Evolutionary conservation across 2,888 invertebrate genomes (phyloP), one percentile per base, ranked within the genome.

Genomic region (Tachina grossa): DNA sequence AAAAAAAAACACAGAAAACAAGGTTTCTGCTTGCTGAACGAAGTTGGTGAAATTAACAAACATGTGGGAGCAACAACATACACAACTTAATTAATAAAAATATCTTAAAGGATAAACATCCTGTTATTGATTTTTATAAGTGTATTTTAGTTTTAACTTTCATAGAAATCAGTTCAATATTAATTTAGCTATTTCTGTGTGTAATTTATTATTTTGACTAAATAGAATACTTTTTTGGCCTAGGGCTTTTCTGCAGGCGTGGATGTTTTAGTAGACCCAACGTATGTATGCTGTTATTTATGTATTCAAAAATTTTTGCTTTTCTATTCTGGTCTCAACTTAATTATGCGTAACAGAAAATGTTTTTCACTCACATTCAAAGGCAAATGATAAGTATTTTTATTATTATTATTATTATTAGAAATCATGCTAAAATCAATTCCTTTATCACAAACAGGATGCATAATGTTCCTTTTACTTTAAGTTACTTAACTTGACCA

Each of bases 261-360:
- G 76, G 76, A 49, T 79, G 83, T 68, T 85, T 71, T 16, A 51
- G 47, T 49, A 71, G n/a, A 47, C 47, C 45, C 39, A 14, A 53
- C 11, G 10, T 41, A 76, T 14, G 10, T 41, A 76, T 14, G 49
- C 47, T 47, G 49, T 63, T 61, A 41, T 71, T 5, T 53, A 13
- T 43, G 61, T 66, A 5, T 16, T 13, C 43, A 49, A 53, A n/a
- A 61, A 75, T 82, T 75, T 55, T 65, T 8, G 41, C 47, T 83
- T 59, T 72, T 45, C 72, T 72, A 55, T 69, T 61, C 75, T 31
- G 68, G 75, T 11, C 68, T 72, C 72, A 72, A 83, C 79, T 80
- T 80, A 85, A 85, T 85, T 85, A 85, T 83, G 85, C 83, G 76
- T 85, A 85, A 83, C 79, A 83, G 68, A 83, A 59, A 39, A 47